Conservation (phyloP, 2,888 invertebrate species). For the Noctua janthina region DNA sequence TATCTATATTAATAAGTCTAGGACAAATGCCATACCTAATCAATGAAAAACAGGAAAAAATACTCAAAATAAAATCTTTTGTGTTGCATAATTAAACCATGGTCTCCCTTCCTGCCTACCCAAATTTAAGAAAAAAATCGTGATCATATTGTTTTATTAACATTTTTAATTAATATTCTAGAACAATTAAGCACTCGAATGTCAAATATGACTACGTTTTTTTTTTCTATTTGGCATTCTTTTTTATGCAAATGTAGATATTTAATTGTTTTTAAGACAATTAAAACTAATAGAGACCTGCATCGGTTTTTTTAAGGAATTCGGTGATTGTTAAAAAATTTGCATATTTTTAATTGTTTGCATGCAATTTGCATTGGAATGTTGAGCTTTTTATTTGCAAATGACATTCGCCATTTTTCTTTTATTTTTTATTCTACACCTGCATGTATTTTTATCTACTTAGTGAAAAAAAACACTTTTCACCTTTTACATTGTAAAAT, state of each 20-base stretch:
- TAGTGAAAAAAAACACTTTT: background rate
- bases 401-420: background rate
- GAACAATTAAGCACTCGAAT: conserved; percentile 12
- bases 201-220: conserved; percentile 3
- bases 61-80: background rate
- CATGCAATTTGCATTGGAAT: conserved; percentile 15
- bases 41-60: background rate
- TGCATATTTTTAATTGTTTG: conserved; percentile 27
- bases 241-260: conserved; percentile 19
- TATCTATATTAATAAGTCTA: background rate
- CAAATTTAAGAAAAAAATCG: conserved; percentile 18
- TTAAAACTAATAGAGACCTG: conserved; percentile 11
- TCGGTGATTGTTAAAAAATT: conserved; percentile 16
- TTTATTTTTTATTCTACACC: background rate
- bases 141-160: conserved; percentile 18
- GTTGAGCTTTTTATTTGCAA: conserved; percentile 4
- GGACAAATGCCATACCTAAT: background rate
- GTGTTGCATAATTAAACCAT: conserved; percentile 1
- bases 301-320: conserved; percentile 10
- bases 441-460: background rate
- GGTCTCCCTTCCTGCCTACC: background rate
- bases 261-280: conserved; percentile 22
- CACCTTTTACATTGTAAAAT: background rate
- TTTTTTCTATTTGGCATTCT: conserved; percentile 1
- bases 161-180: conserved; percentile 18